Conservation (phyloP, 53 echinoderm and acorn worm genomes). For the Glandiceps talaboti region DNA sequence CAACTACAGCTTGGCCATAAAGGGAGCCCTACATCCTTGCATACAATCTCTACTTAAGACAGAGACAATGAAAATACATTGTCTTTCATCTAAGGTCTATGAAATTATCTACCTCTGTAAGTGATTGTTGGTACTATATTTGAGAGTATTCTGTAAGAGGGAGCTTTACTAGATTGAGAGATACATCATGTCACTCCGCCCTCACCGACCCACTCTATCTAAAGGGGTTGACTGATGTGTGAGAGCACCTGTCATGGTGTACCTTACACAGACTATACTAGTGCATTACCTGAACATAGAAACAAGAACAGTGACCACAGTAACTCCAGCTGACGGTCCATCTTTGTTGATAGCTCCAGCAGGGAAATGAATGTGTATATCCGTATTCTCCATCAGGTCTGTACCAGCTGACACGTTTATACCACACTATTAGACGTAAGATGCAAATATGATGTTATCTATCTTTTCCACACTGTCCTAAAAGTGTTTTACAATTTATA, state of each 20-base stretch:
- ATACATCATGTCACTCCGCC: no score
- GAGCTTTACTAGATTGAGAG: not conserved
- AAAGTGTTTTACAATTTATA: no score
- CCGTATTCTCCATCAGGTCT: conserved; percentile 83
- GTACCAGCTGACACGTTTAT: conserved; percentile 41
- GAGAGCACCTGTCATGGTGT: not conserved
- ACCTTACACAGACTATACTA: not conserved
- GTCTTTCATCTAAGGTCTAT: no score
- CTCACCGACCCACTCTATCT: no score
- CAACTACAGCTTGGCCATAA: no score
- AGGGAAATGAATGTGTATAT: conserved; percentile 87
- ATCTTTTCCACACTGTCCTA: no score
- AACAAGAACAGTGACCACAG: conserved; percentile 66
- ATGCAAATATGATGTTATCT: no score
- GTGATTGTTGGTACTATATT: not conserved
- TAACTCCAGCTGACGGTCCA: conserved; percentile 96
- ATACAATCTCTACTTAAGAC: no score
- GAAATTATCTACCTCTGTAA: no score
- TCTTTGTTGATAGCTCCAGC: conserved; percentile 96
- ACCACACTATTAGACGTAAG: conserved; percentile 57
- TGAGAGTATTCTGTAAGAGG: not conserved
- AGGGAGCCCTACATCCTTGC: no score
- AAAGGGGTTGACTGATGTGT: no score
- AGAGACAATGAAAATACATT: no score
- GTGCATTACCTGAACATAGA: conserved; percentile 73